Base-by-base conservation (phyloP, 2,797 vertebrate species). In the Anabas testudineus region DNA sequence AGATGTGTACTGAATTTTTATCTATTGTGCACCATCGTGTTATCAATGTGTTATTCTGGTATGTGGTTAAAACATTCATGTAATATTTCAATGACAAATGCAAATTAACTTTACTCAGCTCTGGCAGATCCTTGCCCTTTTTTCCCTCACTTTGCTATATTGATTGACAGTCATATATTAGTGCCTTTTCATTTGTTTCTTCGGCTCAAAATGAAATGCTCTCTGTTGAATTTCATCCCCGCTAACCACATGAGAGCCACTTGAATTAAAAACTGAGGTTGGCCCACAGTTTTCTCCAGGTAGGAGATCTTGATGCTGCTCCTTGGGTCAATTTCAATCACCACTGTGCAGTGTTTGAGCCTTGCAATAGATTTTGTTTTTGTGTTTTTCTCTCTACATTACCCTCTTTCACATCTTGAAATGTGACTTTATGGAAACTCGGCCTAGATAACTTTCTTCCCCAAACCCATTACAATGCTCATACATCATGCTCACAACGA, bases 301-400 rank as follows among this genome's bases (percentile, higher is more conserved):
- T 51, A 47, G 32, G 78, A 83, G 81, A 89, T 85, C 76, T 88
- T 76, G 79, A 87, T 78, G 77, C 69, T 57, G 66, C 68, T 76
- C 67, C 34, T 57, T 41, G 51, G 81, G 84, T 86, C 82, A 89
- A 56, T 91, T 87, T 90, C 85, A 89, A 83, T 92, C 83, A 89
- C 72, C 34, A 28, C 14, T 64, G 66, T 26, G 3, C 58, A 63
- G 21, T 48, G 56, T 51, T 83, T 76, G 24, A 84, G 64, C 69
- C 56, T 78, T 47, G 46, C 51, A 82, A 78, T 65, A 78, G 48
- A 49, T 45, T 68, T 30, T 34, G 9, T 42, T n/a, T 64, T 52
- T 64, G 7, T 37, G 52, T 46, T 61, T 58, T 4, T 28, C 7
- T n/a, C 14, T 53, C 9, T 19, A n/a, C n/a, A n/a, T n/a, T n/a